Evolutionary conservation across 2,888 invertebrate genomes (phyloP), one percentile per base, ranked within the genome.

Genomic region (Allygus modestus): DNA sequence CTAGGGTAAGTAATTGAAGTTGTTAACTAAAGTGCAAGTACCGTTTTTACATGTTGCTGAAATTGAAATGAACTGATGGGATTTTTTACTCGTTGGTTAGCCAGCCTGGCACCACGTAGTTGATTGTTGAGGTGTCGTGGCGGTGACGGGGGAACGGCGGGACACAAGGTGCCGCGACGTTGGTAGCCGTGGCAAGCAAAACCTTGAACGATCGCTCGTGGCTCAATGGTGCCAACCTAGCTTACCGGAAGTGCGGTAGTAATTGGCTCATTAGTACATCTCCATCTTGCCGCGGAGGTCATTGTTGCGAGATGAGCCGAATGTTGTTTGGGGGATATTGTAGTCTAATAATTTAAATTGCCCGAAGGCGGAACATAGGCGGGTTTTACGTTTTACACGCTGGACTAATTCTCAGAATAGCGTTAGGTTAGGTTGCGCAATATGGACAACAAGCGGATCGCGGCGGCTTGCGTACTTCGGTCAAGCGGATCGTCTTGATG

Each of bases 131-230:
- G 31, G 31, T 65, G 65, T 65, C 28, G 65, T 31, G 65, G 31
- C 31, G 28, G 7, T 46, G 23, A 20, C 12, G 65, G 31, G 0
- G 65, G n/a, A n/a, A n/a, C n/a, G n/a, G n/a, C 51, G 65, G 65
- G 65, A 65, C 65, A 65, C 4, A 17, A 31, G 28, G 65, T 65
- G 65, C 17, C 20, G 65, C 7, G 28, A 0, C 7, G 65, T 65
- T 65, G 65, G 65, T 31, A 65, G 31, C 54, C 20, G 5, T 54
- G 7, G 54, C 23, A 54, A 54, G 54, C 4, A 65, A 31, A 65
- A 65, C 65, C 65, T 65, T 65, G 65, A 65, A 65, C 65, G 65
- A 65, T 65, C 31, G 65, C 28, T 65, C 28, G 65, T 65, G 65
- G 65, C 20, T 23, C 65, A 65, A 12, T 65, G 65, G 31, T 65